phyloP scores from a whole-genome alignment of 2,888 invertebrate species.

The Phengaris arion region DNA sequence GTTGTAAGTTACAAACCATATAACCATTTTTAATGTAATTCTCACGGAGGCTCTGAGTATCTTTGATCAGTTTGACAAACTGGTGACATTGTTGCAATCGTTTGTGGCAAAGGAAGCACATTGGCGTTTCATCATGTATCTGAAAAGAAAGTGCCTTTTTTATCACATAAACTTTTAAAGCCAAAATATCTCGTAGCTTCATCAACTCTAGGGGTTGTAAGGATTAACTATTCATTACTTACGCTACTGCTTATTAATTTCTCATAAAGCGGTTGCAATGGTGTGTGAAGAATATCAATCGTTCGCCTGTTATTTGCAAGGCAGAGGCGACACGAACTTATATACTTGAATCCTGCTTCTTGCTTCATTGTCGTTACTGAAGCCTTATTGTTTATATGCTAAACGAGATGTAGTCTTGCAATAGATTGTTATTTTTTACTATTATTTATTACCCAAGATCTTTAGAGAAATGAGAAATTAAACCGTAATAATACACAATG shows the following conservation, averaged over 20 bases:
- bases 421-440: too few species aligned
- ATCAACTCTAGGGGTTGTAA: not conserved
- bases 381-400: too few species aligned
- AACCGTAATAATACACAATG: too few species aligned
- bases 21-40: slow-evolving; percentile 18
- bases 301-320: slow-evolving; percentile 19
- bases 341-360: slow-evolving; percentile 17
- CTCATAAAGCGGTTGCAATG: slow-evolving; percentile 24
- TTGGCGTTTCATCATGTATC: slow-evolving; percentile 10
- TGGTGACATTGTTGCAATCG: slow-evolving; percentile 18
- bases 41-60: slow-evolving; percentile 12
- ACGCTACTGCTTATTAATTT: slow-evolving; percentile 16
- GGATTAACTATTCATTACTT: not conserved
- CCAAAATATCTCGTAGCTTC: not conserved
- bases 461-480: too few species aligned
- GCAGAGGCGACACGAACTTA: slow-evolving; percentile 15
- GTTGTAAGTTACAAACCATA: slow-evolving; percentile 5
- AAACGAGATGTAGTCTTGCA: too few species aligned
- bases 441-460: too few species aligned
- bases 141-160: not conserved
- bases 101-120: slow-evolving; percentile 24
- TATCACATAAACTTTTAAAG: not conserved
- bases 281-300: slow-evolving; percentile 21
- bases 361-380: not conserved
- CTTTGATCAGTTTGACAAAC: slow-evolving; percentile 22